These are phyloP conservation scores for Drosophila falleni DNA, from an alignment of 2,888 invertebrate genomes.

Conservation along the genomic window DNA sequence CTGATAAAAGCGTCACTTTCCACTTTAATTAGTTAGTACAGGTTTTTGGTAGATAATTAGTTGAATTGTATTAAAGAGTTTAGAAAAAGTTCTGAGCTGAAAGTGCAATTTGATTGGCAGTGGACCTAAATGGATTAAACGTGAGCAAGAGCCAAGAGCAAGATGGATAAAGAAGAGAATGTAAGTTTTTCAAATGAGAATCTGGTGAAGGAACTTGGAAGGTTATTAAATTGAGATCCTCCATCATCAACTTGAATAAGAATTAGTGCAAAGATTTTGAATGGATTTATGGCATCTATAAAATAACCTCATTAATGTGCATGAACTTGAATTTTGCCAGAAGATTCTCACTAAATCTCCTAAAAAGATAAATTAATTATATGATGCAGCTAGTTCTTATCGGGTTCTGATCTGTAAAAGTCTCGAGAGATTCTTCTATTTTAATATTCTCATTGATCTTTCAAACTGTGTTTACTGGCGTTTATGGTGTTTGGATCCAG, in stretches of 20 bases:
- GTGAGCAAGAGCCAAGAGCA: slow-evolving; percentile 18
- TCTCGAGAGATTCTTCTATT: not conserved
- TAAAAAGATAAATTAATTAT: not conserved
- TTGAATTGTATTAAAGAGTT: slow-evolving; percentile 41
- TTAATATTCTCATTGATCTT: not conserved
- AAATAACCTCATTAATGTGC: not conserved
- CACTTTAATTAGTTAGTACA: slow-evolving; percentile 19
- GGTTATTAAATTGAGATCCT: not conserved
- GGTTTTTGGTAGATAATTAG: slow-evolving; percentile 23
- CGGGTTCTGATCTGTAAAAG: not conserved
- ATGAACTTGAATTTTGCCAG: no score
- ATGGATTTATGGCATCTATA: not conserved
- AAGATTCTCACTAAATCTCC: not conserved
- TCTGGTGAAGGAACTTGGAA: slow-evolving; percentile 14
- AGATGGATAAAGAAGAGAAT: slow-evolving; percentile 13
- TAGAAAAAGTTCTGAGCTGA: slow-evolving; percentile 34
- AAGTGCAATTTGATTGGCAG: slow-evolving; percentile 55
- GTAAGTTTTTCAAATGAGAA: not conserved
- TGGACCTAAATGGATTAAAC: slow-evolving; percentile 21
- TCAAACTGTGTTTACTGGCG: not conserved
- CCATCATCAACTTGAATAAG: not conserved
- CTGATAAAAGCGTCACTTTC: slow-evolving; percentile 45
- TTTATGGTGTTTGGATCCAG: not conserved
- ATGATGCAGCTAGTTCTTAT: not conserved
- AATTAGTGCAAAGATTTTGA: not conserved